These are phyloP conservation scores for Neostethus bicornis DNA, from an alignment of 2,797 vertebrate genomes.

Conservation along the genomic window DNA sequence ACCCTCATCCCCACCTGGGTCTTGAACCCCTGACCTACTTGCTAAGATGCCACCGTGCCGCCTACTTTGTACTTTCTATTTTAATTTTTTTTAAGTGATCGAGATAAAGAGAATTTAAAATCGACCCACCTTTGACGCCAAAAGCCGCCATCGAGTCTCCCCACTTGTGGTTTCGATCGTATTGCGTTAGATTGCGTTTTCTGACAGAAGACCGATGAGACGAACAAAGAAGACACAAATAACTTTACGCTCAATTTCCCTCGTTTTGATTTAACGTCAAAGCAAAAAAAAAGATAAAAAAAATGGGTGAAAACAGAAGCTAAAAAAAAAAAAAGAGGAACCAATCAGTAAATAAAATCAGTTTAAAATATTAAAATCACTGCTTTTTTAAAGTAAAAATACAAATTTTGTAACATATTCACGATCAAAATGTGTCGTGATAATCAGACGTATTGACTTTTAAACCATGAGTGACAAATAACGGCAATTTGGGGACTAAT, in stretches of 20 bases:
- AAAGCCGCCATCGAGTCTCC: too few species aligned
- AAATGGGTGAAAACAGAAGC: not conserved
- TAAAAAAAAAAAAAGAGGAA: not conserved
- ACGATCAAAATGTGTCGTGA: too few species aligned
- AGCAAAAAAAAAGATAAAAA: slow-evolving; percentile 40
- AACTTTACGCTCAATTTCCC: slow-evolving; percentile 79
- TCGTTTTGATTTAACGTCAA: slow-evolving; percentile 40
- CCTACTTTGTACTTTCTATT: too few species aligned
- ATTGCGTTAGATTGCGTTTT: slow-evolving; percentile 48
- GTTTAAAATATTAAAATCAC: slow-evolving; percentile 15
- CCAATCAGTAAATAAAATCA: slow-evolving; percentile 3
- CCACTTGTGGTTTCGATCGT: slow-evolving; percentile 35
- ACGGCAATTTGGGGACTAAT: slow-evolving; percentile 83
- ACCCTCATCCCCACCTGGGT: too few species aligned
- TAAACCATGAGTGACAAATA: slow-evolving; percentile 81
- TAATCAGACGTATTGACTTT: slow-evolving; percentile 65
- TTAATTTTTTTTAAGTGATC: too few species aligned
- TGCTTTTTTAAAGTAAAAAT: slow-evolving; percentile 1
- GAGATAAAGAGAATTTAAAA: too few species aligned
- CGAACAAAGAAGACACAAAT: slow-evolving; percentile 61
- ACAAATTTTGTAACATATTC: too few species aligned
- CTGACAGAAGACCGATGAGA: slow-evolving; percentile 46
- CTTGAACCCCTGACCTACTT: too few species aligned
- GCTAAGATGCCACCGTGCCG: too few species aligned
- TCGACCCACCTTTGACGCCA: too few species aligned